phyloP scores from a whole-genome alignment of 92 coral and sea anemone genomes.

The Heteractis magnifica region DNA sequence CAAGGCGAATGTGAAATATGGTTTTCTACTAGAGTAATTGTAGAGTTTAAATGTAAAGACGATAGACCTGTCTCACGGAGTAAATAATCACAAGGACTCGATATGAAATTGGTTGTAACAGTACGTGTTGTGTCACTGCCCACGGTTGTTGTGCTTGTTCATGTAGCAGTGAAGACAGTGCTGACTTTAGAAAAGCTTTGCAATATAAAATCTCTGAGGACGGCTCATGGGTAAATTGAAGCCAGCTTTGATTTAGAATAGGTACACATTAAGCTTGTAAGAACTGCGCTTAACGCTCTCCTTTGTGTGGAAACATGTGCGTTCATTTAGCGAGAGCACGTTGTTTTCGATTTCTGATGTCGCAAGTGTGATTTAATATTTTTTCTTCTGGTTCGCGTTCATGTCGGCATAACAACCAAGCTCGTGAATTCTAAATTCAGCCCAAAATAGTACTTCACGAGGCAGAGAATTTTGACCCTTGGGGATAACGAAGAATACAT shows the following conservation, averaged over 20 bases:
- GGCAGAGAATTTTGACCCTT: constrained; percentile 18
- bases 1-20: constrained; percentile 7
- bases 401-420: constrained; percentile 53
- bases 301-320: constrained; percentile 35
- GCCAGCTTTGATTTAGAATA: constrained; percentile 17
- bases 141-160: constrained; percentile 42
- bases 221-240: constrained; percentile 8
- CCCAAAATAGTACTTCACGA: constrained; percentile 5
- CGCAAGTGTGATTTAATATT: constrained; percentile 48
- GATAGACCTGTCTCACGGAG: constrained; percentile 21
- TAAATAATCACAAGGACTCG: constrained; percentile 31
- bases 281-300: constrained; percentile 13
- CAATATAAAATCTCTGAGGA: constrained; percentile 13
- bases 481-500: constrained; percentile 31
- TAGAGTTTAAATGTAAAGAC: constrained; percentile 18
- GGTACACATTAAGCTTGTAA: constrained; percentile 19
- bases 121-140: constrained; percentile 42
- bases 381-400: constrained; percentile 38
- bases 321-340: constrained; percentile 42
- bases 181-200: constrained; percentile 16
- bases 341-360: constrained; percentile 41
- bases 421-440: constrained; percentile 15
- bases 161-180: constrained; percentile 28
- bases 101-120: constrained; percentile 15
- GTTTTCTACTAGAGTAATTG: not conserved